A percentile compares a stretch with the other conserved stretches of the same genome.
Conservation (phyloP, 2,797 vertebrate genomes). For the Periparus ater region DNA sequence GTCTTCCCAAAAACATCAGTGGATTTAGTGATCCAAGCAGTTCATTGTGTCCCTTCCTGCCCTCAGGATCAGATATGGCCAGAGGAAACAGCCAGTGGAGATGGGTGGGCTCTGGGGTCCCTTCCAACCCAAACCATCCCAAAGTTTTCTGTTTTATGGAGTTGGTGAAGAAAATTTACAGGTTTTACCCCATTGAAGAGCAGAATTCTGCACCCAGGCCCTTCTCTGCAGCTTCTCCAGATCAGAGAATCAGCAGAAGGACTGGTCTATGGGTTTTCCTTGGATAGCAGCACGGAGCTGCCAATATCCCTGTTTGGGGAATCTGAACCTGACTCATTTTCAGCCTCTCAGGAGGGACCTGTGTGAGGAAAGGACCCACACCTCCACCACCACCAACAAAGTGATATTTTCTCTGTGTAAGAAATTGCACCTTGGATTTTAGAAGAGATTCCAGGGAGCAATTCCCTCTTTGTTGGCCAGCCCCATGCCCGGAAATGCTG, state of each 20-base stretch:
- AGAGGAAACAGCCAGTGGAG: too few relatives aligned
- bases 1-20: neutral
- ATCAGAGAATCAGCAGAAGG: neutral
- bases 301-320: accelerated
- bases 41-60: neutral
- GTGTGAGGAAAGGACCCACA: neutral
- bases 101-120: neutral
- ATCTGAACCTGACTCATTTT: neutral
- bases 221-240: neutral
- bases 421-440: neutral
- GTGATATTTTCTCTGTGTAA: neutral
- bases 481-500: neutral
- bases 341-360: neutral
- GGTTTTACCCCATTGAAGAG: neutral
- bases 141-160: neutral
- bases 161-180: accelerated
- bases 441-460: neutral
- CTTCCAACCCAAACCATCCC: neutral
- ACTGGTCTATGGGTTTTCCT: accelerated
- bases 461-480: neutral
- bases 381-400: neutral
- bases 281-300: neutral
- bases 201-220: neutral
- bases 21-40: neutral
- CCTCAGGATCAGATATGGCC: neutral